Percentiles rank a stretch among this genome's conserved stretches.
phyloP scores from a whole-genome alignment of 2,888 invertebrate species.

The Campoplex capitator region DNA sequence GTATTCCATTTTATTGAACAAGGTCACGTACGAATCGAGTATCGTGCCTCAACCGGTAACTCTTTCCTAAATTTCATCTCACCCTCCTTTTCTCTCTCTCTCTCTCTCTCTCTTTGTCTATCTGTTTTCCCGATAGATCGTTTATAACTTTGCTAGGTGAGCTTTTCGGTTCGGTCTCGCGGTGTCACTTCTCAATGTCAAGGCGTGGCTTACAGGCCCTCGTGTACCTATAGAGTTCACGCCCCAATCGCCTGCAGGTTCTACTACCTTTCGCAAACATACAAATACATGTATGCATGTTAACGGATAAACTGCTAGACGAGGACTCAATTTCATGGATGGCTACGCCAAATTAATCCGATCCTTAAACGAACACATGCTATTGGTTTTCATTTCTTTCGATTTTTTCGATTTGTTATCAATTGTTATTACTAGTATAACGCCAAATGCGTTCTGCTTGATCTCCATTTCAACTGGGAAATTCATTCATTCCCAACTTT shows the following conservation, averaged over 20 bases:
- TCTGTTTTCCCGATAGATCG: not conserved
- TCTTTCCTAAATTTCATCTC: slow-evolving; percentile 37
- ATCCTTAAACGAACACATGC: not conserved
- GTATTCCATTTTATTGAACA: slow-evolving; percentile 59
- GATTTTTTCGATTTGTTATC: not conserved
- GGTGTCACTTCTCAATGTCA: slow-evolving; percentile 52
- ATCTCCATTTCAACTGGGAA: not conserved
- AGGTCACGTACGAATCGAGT: slow-evolving; percentile 54
- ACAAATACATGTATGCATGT: not conserved
- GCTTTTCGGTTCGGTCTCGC: slow-evolving; percentile 25
- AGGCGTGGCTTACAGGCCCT: slow-evolving; percentile 26
- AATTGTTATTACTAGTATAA: not conserved
- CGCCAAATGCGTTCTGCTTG: not conserved
- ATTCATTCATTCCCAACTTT: no score
- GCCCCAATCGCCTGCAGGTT: not conserved
- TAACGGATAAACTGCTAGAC: not conserved
- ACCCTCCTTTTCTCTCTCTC: not conserved
- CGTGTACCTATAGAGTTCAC: slow-evolving; percentile 6
- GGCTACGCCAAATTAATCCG: not conserved
- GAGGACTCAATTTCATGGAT: slow-evolving; percentile 22
- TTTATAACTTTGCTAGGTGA: slow-evolving; percentile 51
- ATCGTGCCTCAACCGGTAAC: slow-evolving; percentile 16
- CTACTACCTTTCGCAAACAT: not conserved
- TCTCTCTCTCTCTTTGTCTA: not conserved
- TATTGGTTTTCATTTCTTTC: not conserved